phyloP scores from a whole-genome alignment of 2,888 invertebrate species.

The Oscheius onirici region DNA sequence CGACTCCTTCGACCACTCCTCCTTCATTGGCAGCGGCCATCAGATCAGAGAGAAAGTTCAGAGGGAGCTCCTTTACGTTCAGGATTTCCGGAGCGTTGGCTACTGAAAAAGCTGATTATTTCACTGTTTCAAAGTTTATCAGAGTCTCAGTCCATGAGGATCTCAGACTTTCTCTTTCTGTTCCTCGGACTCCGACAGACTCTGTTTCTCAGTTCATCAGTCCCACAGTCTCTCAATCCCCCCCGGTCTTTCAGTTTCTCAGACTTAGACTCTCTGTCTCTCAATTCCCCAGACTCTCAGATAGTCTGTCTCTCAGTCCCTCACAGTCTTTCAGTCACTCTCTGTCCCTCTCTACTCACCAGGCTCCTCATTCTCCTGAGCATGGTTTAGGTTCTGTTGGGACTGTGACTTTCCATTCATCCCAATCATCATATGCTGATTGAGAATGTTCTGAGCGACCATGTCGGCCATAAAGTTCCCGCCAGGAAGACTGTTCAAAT shows the following conservation, averaged over 20 bases:
- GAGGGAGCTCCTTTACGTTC: slow-evolving; percentile 54
- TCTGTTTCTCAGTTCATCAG: too few species aligned
- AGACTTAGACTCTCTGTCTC: too few species aligned
- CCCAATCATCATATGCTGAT: slow-evolving; percentile 52
- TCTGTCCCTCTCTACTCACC: background rate
- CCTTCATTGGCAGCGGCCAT: slow-evolving; percentile 20
- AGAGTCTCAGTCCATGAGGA: too few species aligned
- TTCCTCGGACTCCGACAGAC: background rate
- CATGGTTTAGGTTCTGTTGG: too few species aligned
- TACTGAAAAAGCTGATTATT: too few species aligned
- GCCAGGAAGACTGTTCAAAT: slow-evolving; percentile 46
- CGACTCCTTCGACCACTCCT: slow-evolving; percentile 13
- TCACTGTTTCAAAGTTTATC: too few species aligned
- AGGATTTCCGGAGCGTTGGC: slow-evolving; percentile 46
- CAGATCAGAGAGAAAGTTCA: slow-evolving; percentile 48
- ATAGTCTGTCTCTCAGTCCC: too few species aligned
- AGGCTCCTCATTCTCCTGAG: slow-evolving; percentile 30
- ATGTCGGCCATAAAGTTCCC: slow-evolving; percentile 56
- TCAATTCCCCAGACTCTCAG: too few species aligned
- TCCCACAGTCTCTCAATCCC: too few species aligned
- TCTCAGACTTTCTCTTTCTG: background rate
- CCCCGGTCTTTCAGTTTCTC: too few species aligned
- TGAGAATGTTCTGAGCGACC: slow-evolving; percentile 55
- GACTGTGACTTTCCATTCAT: background rate
- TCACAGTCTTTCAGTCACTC: too few species aligned